Percentiles rank a stretch among this genome's conserved stretches.
Conservation (phyloP, 2,113 vertebrate genomes). For the Mustelus asterias region DNA sequence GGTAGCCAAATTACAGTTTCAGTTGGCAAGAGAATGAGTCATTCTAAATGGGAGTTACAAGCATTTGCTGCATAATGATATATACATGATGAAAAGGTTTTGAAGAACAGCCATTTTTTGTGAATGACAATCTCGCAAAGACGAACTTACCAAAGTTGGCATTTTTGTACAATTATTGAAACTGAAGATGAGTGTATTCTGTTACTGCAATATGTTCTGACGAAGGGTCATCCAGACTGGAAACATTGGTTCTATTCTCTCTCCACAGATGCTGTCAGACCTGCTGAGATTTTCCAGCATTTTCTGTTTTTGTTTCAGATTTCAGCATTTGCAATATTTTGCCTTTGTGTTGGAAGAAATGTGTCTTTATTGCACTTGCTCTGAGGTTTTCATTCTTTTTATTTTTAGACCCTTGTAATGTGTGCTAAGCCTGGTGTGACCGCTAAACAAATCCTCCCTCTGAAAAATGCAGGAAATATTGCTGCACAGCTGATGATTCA, state of each 20-base stretch:
- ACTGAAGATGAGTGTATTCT: not conserved
- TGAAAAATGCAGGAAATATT: conserved; percentile 95
- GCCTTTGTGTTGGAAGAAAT: no score
- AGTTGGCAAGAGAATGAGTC: not conserved
- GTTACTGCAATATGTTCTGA: not conserved
- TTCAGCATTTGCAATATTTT: no score
- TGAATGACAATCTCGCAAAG: not conserved
- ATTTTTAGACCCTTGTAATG: conserved; percentile 68
- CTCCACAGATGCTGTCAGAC: no score
- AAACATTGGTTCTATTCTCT: no score
- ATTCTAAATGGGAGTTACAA: not conserved
- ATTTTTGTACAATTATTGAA: not conserved
- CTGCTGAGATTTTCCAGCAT: no score
- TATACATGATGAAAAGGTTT: not conserved
- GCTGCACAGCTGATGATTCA: conserved; percentile 71
- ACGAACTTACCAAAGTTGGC: not conserved
- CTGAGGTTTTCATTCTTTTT: not conserved
- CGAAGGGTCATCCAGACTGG: no score
- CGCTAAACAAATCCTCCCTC: conserved; percentile 68
- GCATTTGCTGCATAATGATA: not conserved
- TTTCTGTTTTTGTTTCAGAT: no score
- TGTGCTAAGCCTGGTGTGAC: conserved; percentile 61
- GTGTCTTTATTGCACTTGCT: not conserved
- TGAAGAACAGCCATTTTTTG: not conserved
- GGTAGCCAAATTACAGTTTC: not conserved